phyloP scores from a whole-genome alignment of 2,797 vertebrate genomes.

The Megaceryle alcyon region DNA sequence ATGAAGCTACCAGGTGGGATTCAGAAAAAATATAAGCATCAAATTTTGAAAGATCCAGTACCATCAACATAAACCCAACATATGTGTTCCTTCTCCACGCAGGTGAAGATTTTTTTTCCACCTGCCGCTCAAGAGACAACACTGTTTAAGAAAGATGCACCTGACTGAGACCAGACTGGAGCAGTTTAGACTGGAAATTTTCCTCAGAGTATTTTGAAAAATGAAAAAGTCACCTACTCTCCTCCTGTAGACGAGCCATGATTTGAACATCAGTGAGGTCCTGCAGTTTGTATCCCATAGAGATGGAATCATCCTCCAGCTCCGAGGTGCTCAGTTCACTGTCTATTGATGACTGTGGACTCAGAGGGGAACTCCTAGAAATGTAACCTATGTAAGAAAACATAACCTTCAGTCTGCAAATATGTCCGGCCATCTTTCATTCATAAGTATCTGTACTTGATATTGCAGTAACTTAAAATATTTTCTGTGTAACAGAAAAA shows the following conservation, averaged over 20 bases:
- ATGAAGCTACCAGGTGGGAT: not conserved
- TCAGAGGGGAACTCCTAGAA: conserved; percentile 86
- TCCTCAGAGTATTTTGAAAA: not conserved
- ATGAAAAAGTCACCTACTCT: conserved; percentile 86
- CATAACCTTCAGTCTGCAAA: not conserved
- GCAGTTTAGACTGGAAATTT: not conserved
- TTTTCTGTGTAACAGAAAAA: not conserved
- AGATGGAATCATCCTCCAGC: conserved; percentile 91
- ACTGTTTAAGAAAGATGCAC: not conserved
- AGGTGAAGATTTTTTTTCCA: not conserved
- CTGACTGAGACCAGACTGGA: not conserved
- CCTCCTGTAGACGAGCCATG: conserved; percentile 98
- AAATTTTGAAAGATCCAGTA: not conserved
- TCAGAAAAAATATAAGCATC: not conserved
- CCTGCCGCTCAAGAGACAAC: not conserved
- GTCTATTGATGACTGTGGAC: conserved; percentile 94
- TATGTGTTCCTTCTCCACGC: fast-evolving
- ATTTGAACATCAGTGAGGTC: conserved; percentile 99
- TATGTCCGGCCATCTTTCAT: not conserved
- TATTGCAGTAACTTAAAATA: not conserved
- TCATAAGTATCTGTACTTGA: not conserved
- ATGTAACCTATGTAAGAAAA: conserved; percentile 79
- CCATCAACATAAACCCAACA: not conserved
- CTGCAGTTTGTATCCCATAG: conserved; percentile 98
- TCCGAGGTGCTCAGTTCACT: conserved; percentile 92